A percentile compares a stretch with the other conserved stretches of the same genome.
Evolutionary conservation across 2,113 vertebrate species (phyloP).

Genomic region (Macquaria australasica): DNA sequence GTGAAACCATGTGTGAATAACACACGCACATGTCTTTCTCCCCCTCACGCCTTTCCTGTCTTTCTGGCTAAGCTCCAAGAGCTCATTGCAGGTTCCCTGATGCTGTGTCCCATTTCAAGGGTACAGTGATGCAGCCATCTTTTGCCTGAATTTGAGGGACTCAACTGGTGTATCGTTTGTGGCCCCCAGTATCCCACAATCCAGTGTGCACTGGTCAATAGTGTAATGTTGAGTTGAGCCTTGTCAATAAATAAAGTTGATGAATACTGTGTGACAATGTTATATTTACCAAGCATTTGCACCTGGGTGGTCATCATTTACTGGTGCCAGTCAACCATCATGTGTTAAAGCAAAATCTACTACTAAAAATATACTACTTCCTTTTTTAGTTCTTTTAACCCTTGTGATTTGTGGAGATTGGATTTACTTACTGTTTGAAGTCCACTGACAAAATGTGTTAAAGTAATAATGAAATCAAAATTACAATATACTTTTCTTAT

Average conservation of each 20-base stretch:
- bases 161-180: neutral
- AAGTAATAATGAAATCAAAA: too few species aligned
- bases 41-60: neutral
- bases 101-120: neutral
- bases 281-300: neutral
- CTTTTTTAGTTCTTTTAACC: neutral
- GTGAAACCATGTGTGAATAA: conserved; percentile 56
- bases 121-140: neutral
- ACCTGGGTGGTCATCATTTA: neutral
- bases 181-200: neutral
- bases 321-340: neutral
- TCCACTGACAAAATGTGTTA: neutral
- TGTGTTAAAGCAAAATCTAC: neutral
- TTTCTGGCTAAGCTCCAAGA: conserved; percentile 1
- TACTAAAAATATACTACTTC: neutral
- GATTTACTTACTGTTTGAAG: neutral
- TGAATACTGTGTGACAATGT: neutral
- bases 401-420: neutral
- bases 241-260: neutral
- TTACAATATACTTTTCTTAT: too few species aligned
- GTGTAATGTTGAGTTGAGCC: neutral
- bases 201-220: neutral
- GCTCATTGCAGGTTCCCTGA: neutral
- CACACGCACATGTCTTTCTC: neutral
- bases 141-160: neutral